Conservation (phyloP, 2,113 vertebrate genomes). For the Aptenodytes forsteri region DNA sequence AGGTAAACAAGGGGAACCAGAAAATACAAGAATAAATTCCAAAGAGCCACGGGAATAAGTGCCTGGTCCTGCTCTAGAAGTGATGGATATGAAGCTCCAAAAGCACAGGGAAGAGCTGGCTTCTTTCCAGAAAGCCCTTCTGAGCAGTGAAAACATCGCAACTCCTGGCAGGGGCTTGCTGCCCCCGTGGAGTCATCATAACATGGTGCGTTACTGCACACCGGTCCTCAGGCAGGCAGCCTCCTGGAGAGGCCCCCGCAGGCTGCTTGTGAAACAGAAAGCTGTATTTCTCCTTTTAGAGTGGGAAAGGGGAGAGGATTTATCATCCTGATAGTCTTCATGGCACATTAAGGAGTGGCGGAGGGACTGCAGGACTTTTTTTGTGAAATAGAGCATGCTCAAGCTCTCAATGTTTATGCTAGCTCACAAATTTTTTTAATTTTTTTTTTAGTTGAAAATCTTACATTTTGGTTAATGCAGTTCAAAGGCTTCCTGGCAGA, state of each 20-base stretch:
- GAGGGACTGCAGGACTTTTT: background rate
- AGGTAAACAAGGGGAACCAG: background rate
- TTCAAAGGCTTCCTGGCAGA: background rate
- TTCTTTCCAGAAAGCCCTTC: background rate
- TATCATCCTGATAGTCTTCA: background rate
- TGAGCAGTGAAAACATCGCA: background rate
- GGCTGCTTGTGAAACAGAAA: background rate
- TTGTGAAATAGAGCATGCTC: background rate
- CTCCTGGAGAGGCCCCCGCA: background rate
- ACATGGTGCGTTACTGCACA: background rate
- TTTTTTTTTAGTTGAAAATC: background rate
- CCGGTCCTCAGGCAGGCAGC: background rate
- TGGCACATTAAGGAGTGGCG: background rate
- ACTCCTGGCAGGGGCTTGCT: background rate
- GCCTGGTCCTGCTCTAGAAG: background rate
- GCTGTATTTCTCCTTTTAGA: background rate
- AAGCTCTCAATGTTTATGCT: background rate
- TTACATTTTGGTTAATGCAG: background rate
- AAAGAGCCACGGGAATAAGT: background rate
- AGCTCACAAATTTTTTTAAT: background rate
- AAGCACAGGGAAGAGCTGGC: background rate
- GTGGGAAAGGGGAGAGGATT: background rate
- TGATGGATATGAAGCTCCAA: background rate
- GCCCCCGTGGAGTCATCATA: background rate
- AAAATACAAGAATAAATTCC: background rate